Evolutionary conservation across 2,797 vertebrate species (phyloP), one percentile per base, ranked within the genome.

Genomic region (Parauchenoglanis ngamensis): DNA sequence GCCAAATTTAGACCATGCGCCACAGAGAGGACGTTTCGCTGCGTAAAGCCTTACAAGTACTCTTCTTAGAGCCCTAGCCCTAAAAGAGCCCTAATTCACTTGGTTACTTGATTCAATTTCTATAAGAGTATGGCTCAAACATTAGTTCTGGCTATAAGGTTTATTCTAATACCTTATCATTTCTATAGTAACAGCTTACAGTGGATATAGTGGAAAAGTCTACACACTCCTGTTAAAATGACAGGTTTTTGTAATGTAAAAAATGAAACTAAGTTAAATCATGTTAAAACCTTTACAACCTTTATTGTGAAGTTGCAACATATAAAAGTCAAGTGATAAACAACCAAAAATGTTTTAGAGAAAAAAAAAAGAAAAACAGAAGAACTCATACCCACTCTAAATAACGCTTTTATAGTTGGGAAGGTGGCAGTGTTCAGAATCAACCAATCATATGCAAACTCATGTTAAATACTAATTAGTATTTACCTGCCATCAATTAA

Each of bases 1-100:
- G 80, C 56, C 67, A 86, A 84, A 88, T 68, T 82, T 52, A 73
- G 59, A 52, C 40, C 57, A 56, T 84, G 40, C 52, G 8, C 28
- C 59, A 75, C 75, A 79, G 35, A 75, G 68, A 59, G 40, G 31
- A 70, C 17, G 75, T 52, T 77, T 23, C 1, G 3, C 75, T 31
- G 17, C 40, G 77, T 85, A 84, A 46, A 85, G 52, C 83, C 52
- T 52, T 77, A 77, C 75, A 28, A 17, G 21, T 19, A 52, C 54
- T 57, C 44, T 54, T 57, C 25, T 52, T 79, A 76, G 77, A 35
- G 35, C 35, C 35, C 35, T 35, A 35, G 35, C 35, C 35, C 35
- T 4, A 44, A 44, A 40, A 73, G 5, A 28, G 54, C 56, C n/a
- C 56, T 63, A 56, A 67, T 28, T 87, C 31, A 83, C 28, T 54